Evolutionary conservation across 2,888 invertebrate genomes (phyloP).

Genomic region (Deilephila elpenor): DNA sequence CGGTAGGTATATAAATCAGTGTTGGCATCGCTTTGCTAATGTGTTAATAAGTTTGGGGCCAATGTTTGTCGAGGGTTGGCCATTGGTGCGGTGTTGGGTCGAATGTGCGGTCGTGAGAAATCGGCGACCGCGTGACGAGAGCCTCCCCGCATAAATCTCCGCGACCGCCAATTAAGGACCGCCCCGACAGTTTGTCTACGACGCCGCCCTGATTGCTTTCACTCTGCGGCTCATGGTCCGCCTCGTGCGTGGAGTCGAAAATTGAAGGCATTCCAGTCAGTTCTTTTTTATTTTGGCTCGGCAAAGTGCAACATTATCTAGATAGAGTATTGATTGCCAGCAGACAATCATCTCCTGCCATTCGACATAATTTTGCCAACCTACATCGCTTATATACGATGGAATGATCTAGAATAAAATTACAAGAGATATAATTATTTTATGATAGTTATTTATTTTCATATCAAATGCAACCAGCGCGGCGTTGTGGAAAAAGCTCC

Average conservation of each 20-base stretch:
- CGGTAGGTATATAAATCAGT: constrained; percentile 24
- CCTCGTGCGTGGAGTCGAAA: constrained; percentile 38
- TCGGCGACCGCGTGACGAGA: constrained; percentile 73
- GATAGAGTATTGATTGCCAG: too few relatives aligned
- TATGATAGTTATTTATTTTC: too few relatives aligned
- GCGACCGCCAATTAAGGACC: constrained; percentile 83
- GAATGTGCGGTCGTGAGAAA: constrained; percentile 58
- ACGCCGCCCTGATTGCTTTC: constrained; percentile 84
- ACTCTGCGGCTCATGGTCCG: constrained; percentile 54
- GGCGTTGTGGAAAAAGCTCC: too few relatives aligned
- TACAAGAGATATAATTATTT: too few relatives aligned
- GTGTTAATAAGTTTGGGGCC: constrained; percentile 52
- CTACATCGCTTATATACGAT: too few relatives aligned
- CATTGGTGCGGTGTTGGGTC: constrained; percentile 46
- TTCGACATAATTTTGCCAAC: too few relatives aligned
- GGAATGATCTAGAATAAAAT: too few relatives aligned
- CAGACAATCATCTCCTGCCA: too few relatives aligned
- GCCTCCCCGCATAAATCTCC: constrained; percentile 82
- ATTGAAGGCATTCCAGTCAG: constrained; percentile 32
- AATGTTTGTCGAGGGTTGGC: constrained; percentile 52
- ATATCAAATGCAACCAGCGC: too few relatives aligned
- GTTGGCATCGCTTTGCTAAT: constrained; percentile 37
- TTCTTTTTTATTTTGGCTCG: neutral
- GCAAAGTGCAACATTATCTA: neutral
- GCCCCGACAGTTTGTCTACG: constrained; percentile 83